A percentile compares a stretch with the other conserved stretches of the same genome.
phyloP scores from a whole-genome alignment of 2,888 invertebrate species.

The Cyrtodaria siliqua region DNA sequence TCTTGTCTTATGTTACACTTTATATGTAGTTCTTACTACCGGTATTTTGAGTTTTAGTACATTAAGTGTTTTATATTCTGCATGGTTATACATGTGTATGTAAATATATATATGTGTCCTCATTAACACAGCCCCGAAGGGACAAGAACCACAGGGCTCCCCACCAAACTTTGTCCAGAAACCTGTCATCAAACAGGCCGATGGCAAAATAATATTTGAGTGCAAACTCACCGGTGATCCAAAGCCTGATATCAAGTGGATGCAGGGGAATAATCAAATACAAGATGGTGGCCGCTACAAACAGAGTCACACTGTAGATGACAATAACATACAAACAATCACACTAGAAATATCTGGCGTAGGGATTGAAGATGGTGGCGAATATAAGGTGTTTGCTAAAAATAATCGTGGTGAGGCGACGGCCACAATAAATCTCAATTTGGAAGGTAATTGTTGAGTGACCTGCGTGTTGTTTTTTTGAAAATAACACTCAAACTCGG shows the following conservation, averaged over 20 bases:
- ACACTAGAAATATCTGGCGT: slow-evolving; percentile 95
- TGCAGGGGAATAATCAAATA: slow-evolving; percentile 94
- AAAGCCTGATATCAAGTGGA: slow-evolving; percentile 97
- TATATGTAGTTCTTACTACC: too few species aligned
- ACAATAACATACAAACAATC: slow-evolving; percentile 91
- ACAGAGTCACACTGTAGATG: slow-evolving; percentile 78
- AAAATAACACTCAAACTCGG: too few species aligned
- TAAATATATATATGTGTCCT: slow-evolving; percentile 17
- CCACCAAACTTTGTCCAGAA: slow-evolving; percentile 97
- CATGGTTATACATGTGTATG: too few species aligned
- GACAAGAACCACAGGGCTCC: slow-evolving; percentile 61
- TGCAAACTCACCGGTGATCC: slow-evolving; percentile 82
- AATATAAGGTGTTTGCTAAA: slow-evolving; percentile 96
- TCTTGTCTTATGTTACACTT: too few species aligned
- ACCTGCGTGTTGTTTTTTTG: too few species aligned
- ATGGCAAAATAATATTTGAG: slow-evolving; percentile 90
- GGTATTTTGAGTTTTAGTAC: too few species aligned
- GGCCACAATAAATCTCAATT: slow-evolving; percentile 95
- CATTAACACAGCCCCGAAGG: slow-evolving; percentile 30
- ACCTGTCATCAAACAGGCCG: slow-evolving; percentile 99
- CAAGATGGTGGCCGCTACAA: slow-evolving; percentile 93
- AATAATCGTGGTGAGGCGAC: slow-evolving; percentile 97
- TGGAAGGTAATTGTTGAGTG: slow-evolving; percentile 79
- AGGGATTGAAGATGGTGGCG: slow-evolving; percentile 92
- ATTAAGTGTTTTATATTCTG: too few species aligned